Evolutionary conservation across 2,888 invertebrate genomes (phyloP), one percentile per base, ranked within the genome.

Genomic region (Aphidius colemani): DNA sequence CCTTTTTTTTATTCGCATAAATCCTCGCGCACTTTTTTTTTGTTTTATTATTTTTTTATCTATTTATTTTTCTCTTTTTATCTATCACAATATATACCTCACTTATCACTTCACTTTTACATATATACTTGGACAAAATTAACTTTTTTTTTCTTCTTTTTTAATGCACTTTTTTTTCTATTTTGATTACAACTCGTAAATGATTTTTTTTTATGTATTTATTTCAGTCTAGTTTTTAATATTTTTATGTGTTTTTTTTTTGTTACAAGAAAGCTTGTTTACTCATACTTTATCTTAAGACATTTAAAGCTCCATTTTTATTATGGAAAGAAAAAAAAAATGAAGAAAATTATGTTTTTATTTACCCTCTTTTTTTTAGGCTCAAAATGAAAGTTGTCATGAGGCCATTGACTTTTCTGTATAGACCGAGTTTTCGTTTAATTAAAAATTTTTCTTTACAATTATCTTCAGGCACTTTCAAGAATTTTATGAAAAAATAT

Each of bases 401-500:
- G 10, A 44, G 44, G n/a, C 13, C 18, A 7, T 8, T 53, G 40
- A 53, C 18, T 7, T 40, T 39, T 30, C 30, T 30, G 30, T 30
- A 30, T 30, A 39, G 10, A 13, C 51, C 9, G 46, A 9, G 46
- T 39, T 53, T 40, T 53, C 41, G 11, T 41, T 8, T 41, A 11
- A n/a, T n/a, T 11, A 57, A 46, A 30, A 7, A 18, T 10, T 46
- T 30, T 8, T 30, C 48, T 30, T 30, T 3, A 30, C 30, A 45
- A 57, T 57, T 39, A 45, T 39, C 30, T 39, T 57, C 48, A 57
- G 57, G 57, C 57, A 57, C 57, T 57, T 57, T 46, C 57, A 46
- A 46, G 56, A 56, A 44, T 44, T 13, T 13, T 44, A 55, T 55
- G 11, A 30, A 8, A 7, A 41, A 4, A 30, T 30, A 30, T 30